Evolutionary conservation across 2,113 vertebrate species (phyloP), one percentile per base, ranked within the genome.

Genomic region (Leptobrachium leishanense): DNA sequence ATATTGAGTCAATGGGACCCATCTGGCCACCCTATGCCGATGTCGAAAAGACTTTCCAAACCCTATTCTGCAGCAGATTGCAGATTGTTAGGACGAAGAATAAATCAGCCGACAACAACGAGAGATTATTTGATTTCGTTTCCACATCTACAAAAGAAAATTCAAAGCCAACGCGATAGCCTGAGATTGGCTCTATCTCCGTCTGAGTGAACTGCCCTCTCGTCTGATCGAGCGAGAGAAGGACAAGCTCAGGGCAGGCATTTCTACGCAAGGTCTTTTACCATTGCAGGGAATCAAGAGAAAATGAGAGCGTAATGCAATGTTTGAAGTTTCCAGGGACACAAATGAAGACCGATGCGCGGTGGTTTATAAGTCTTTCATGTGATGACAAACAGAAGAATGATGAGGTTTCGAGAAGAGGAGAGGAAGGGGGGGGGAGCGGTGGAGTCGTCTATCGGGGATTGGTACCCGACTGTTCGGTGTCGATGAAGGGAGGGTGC

Each of bases 101-200:
- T 4, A 59, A 59, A 50, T 6, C 69, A 54, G 44, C 59, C 11
- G 15, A 5, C 2, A 44, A 15, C 15, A 46, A n/a, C 13, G 41
- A 54, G 43, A 55, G 40, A 76, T 68, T 3, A 76, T 31, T 44
- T 54, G 7, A 8, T 55, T 57, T 43, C 10, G n/a, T 15, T 6
- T 64, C 12, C 40, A 42, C 54, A 53, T 75, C 39, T 44, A 20
- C 50, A 42, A 6, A 68, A 31, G 13, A 31, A 54, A 8, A 72
- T 41, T 46, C 50, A 12, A 54, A 72, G 11, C 12, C 20, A 7
- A 31, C 11, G 15, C 15, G 8, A 72, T n/a, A 9, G 46, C n/a
- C 8, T 31, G 62, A 31, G 74, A 76, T 76, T 62, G 15, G 20
- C 65, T 55, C 6, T 13, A 43, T 43, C 55, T 68, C 75, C 20